Conservation (phyloP, 2,797 vertebrate genomes). For the Octomys mimax region DNA sequence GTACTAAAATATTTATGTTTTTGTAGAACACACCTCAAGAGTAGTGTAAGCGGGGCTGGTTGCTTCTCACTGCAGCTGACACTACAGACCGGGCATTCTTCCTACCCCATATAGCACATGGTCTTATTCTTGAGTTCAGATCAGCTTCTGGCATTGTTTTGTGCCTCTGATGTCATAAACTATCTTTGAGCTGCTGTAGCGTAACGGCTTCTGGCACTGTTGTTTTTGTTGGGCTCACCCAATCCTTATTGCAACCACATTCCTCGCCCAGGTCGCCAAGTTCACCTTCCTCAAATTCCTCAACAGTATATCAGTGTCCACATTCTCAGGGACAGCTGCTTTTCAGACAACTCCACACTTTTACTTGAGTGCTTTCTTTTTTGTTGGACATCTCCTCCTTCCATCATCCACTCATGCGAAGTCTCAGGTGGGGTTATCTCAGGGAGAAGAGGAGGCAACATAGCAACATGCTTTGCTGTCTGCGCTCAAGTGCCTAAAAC, state of each 20-base stretch:
- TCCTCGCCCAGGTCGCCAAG: background rate
- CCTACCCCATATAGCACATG: background rate
- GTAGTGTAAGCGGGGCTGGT: background rate
- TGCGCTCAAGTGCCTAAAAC: background rate
- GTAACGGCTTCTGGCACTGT: background rate
- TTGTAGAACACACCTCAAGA: background rate
- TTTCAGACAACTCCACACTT: background rate
- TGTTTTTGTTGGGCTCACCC: background rate
- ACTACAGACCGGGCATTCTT: background rate
- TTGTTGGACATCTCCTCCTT: background rate
- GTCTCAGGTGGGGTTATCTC: background rate
- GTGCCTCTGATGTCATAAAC: background rate
- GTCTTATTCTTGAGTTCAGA: background rate
- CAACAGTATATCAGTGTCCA: background rate
- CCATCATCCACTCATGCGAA: background rate
- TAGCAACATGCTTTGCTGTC: background rate
- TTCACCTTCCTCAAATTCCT: background rate
- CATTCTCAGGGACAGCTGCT: background rate
- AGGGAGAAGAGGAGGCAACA: background rate
- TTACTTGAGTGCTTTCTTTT: background rate
- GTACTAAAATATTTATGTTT: background rate
- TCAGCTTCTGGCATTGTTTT: background rate
- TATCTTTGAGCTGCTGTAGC: background rate
- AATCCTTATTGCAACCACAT: background rate
- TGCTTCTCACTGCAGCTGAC: accelerated